phyloP scores from a whole-genome alignment of 1,140 invertebrate species.

The Sinonovacula constricta region DNA sequence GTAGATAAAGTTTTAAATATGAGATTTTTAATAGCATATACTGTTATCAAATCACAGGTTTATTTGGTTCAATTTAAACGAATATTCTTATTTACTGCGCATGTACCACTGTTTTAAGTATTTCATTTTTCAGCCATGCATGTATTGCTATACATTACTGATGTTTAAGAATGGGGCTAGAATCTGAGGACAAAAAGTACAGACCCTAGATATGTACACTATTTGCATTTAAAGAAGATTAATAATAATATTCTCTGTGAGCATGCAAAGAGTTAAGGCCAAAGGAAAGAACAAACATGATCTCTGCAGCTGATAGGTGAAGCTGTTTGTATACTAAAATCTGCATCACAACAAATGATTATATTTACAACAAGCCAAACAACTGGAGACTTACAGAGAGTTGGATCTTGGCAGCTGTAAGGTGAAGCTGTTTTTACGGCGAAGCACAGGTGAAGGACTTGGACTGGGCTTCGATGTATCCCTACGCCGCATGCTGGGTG shows the following conservation, averaged over 20 bases:
- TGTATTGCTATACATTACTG: too few species aligned
- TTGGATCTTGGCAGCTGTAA: conserved; percentile 62
- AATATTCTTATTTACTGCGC: too few species aligned
- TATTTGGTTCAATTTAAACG: too few species aligned
- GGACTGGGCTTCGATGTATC: conserved; percentile 60
- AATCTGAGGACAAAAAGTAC: too few species aligned
- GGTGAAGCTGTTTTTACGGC: conserved; percentile 60
- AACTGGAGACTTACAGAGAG: conserved; percentile 71
- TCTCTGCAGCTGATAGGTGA: not conserved
- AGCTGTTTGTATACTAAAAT: not conserved
- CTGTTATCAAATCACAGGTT: too few species aligned
- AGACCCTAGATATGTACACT: not conserved
- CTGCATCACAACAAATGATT: too few species aligned
- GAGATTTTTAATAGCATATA: too few species aligned
- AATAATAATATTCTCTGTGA: not conserved
- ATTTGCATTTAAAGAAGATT: not conserved
- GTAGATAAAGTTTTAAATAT: too few species aligned
- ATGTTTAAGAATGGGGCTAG: too few species aligned
- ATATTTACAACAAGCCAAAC: too few species aligned
- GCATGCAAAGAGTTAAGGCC: not conserved
- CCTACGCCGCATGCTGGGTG: conserved; percentile 67
- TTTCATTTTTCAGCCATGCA: too few species aligned
- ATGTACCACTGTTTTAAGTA: too few species aligned
- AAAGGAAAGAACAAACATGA: not conserved
- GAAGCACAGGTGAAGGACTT: conserved; percentile 63